Percentiles rank a stretch among this genome's conserved stretches.
Evolutionary conservation across 2,113 vertebrate genomes (phyloP).

Genomic region (Macrotis lagotis): DNA sequence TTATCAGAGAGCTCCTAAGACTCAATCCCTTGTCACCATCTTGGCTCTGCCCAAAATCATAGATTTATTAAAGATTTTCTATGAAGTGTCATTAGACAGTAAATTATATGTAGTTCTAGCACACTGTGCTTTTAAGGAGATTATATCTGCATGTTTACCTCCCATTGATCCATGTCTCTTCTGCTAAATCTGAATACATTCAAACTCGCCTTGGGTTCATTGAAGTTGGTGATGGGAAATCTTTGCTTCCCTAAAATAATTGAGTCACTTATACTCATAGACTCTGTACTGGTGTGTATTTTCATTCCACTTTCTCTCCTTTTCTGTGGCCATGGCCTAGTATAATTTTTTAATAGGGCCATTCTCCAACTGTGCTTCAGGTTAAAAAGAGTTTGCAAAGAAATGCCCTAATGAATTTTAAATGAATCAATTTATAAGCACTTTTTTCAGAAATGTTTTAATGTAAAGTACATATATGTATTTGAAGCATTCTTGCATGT

Average conservation of each 20-base stretch:
- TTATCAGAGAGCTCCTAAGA: no score
- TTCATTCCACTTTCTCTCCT: conserved; percentile 20
- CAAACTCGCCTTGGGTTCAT: conserved; percentile 15
- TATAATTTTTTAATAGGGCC: conserved; percentile 15
- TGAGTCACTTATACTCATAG: background rate
- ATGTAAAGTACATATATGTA: background rate
- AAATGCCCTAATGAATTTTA: background rate
- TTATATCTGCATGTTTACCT: background rate
- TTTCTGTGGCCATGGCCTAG: conserved; percentile 12
- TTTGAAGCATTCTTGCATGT: background rate
- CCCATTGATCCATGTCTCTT: background rate
- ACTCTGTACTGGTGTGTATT: conserved; percentile 14
- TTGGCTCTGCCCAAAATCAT: no score
- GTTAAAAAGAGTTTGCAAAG: conserved; percentile 15
- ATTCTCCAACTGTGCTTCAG: background rate
- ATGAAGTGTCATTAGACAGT: conserved; percentile 19
- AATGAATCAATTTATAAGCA: conserved; percentile 7
- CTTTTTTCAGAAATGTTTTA: conserved; percentile 2
- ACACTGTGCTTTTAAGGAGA: background rate
- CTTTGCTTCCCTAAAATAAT: conserved; percentile 45
- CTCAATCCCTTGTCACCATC: no score
- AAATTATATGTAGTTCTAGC: background rate
- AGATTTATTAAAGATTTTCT: conserved; percentile 22
- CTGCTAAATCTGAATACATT: background rate
- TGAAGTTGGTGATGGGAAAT: background rate